Evolutionary conservation across 2,888 invertebrate genomes (phyloP).

Genomic region (Ferdinandea cuprea): DNA sequence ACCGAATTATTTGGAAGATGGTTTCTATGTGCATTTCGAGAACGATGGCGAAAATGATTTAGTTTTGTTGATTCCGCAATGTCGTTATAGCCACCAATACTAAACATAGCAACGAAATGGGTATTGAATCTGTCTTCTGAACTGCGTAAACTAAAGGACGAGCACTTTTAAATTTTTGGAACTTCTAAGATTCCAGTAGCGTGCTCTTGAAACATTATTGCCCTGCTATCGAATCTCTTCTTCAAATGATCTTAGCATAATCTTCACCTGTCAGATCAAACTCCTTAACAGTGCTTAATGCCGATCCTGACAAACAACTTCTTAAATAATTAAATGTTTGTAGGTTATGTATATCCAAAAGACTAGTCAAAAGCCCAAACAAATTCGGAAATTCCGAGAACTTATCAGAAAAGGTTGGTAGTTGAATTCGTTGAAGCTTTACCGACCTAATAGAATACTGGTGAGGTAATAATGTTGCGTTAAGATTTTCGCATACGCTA

Average conservation of each 20-base stretch:
- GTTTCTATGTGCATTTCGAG: not conserved
- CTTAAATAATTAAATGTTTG: conserved; percentile 32
- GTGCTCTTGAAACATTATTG: conserved; percentile 19
- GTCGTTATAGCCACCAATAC: conserved; percentile 18
- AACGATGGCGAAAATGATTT: not conserved
- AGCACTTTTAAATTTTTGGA: conserved; percentile 12
- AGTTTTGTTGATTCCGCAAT: conserved; percentile 2
- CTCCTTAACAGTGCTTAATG: conserved; percentile 16
- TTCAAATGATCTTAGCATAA: conserved; percentile 9
- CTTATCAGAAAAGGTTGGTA: too few species aligned
- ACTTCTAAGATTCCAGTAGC: conserved; percentile 5
- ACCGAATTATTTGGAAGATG: not conserved
- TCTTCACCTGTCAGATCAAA: conserved; percentile 5
- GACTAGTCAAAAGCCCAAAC: conserved; percentile 1
- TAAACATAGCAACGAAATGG: conserved; percentile 19
- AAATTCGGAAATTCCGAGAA: conserved; percentile 15
- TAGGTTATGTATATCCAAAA: conserved; percentile 1
- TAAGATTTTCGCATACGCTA: too few species aligned
- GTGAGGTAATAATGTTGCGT: too few species aligned
- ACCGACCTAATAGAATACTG: not conserved
- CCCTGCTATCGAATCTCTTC: conserved; percentile 12
- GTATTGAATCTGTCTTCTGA: conserved; percentile 20
- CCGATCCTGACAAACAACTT: too few species aligned
- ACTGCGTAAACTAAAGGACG: conserved; percentile 6
- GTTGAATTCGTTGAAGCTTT: not conserved